A percentile compares a stretch with the other conserved stretches of the same genome.
phyloP scores from a whole-genome alignment of 1,140 invertebrate genomes.

The Drosophila eugracilis region DNA sequence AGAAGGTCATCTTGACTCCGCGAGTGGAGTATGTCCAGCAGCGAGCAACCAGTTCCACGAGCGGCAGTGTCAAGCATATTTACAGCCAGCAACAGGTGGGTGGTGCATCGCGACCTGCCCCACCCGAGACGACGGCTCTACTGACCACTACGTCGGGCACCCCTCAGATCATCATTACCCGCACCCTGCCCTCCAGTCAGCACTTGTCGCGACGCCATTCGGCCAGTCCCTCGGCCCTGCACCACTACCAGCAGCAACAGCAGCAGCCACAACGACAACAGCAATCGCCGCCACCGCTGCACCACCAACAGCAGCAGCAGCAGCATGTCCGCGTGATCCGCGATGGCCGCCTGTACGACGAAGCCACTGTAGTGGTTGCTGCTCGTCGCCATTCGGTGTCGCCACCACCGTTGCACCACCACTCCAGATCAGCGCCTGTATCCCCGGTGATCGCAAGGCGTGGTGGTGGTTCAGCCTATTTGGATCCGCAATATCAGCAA shows the following conservation, averaged over 20 bases:
- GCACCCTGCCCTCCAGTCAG: conserved; percentile 56
- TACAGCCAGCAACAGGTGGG: conserved; percentile 49
- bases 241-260: conserved; percentile 50
- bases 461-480: conserved; percentile 26
- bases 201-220: conserved; percentile 76
- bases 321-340: conserved; percentile 80
- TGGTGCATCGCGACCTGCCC: conserved; percentile 7
- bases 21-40: conserved; percentile 77
- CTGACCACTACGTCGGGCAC: conserved; percentile 39
- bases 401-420: conserved; percentile 76
- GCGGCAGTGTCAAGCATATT: conserved; percentile 50
- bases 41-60: conserved; percentile 41
- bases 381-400: conserved; percentile 72
- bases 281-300: conserved; percentile 70
- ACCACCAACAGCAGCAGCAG: conserved; percentile 63
- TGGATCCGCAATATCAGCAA: conserved; percentile 63
- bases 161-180: conserved; percentile 76
- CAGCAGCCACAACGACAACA: conserved; percentile 37
- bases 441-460: conserved; percentile 66
- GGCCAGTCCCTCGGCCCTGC: conserved; percentile 66
- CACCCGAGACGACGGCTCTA: conserved; percentile 25
- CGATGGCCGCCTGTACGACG: conserved; percentile 79
- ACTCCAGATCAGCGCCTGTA: conserved; percentile 73
- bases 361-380: conserved; percentile 47
- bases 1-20: conserved; percentile 80